Percentiles rank a stretch among this genome's conserved stretches.
Evolutionary conservation across 2,797 vertebrate genomes (phyloP).

Genomic region (Salmo trutta): DNA sequence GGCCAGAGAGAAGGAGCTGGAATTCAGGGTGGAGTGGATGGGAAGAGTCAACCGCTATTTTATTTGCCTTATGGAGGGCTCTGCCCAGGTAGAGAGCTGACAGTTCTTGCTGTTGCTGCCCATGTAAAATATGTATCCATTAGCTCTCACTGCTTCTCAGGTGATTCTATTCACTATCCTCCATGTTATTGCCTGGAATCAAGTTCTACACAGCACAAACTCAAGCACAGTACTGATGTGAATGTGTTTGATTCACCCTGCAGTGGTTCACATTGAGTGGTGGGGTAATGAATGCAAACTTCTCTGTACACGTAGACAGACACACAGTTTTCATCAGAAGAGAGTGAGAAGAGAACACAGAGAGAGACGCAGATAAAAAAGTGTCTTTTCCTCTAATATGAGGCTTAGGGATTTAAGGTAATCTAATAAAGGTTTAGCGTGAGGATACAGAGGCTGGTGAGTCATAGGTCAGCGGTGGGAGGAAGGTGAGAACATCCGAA

Average conservation of each 20-base stretch:
- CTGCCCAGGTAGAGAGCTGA: too few relatives aligned
- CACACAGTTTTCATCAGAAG: not conserved
- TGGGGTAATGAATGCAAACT: not conserved
- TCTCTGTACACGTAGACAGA: not conserved
- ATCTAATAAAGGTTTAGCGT: constrained; percentile 73
- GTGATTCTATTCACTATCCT: not conserved
- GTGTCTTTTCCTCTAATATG: constrained; percentile 55
- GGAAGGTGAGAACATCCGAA: constrained; percentile 76
- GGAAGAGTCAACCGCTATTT: too few relatives aligned
- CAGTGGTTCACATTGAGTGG: not conserved
- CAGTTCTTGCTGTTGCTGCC: too few relatives aligned
- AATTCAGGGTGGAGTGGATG: too few relatives aligned
- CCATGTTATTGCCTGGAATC: not conserved
- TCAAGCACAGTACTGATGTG: not conserved
- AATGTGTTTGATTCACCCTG: not conserved
- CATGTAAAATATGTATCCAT: too few relatives aligned
- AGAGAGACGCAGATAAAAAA: constrained; percentile 13
- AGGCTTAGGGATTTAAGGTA: constrained; percentile 67
- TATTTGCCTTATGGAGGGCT: too few relatives aligned
- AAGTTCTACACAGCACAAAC: not conserved
- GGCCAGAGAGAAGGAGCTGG: too few relatives aligned
- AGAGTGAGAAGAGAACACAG: constrained; percentile 8
- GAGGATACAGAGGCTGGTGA: constrained; percentile 72
- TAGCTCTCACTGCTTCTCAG: not conserved
- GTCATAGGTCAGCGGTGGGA: constrained; percentile 79